phyloP scores from a whole-genome alignment of 1,140 invertebrate species.

The Diploscapter pachys region DNA sequence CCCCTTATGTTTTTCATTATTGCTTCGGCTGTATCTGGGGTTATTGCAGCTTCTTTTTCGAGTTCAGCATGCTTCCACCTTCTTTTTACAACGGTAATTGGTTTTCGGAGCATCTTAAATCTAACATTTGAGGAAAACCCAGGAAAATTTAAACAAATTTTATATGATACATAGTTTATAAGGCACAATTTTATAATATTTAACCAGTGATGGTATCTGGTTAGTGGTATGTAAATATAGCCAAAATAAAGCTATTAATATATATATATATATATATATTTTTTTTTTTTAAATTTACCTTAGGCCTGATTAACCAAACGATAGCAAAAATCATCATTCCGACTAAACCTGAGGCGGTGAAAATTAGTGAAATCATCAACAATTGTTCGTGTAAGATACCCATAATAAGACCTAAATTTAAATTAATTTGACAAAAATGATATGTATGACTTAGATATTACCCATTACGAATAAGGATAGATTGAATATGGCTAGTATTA shows the following conservation, averaged over 20 bases:
- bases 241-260: neutral
- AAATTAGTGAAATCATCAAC: slow-evolving; percentile 18
- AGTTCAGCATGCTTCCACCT: slow-evolving; percentile 12
- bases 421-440: neutral
- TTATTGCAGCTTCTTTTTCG: slow-evolving; percentile 18
- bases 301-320: slow-evolving; percentile 19
- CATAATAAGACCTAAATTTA: slow-evolving; percentile 26
- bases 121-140: neutral
- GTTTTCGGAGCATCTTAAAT: neutral
- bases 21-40: slow-evolving; percentile 22
- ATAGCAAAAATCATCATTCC: slow-evolving; percentile 29
- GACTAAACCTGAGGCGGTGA: slow-evolving; percentile 20
- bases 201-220: neutral
- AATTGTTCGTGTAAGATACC: slow-evolving; percentile 23
- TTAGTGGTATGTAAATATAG: neutral
- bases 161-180: slow-evolving; percentile 11
- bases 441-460: too few species aligned
- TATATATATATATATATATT: slow-evolving; percentile 2
- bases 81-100: slow-evolving; percentile 15
- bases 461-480: too few species aligned
- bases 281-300: slow-evolving; percentile 20
- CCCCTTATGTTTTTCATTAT: slow-evolving; percentile 36
- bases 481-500: too few species aligned
- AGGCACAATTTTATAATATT: neutral
- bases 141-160: neutral